Percentiles rank a stretch among this genome's conserved stretches.
phyloP scores from a whole-genome alignment of 2,888 invertebrate genomes.

The Lasioglossum marginatum region DNA sequence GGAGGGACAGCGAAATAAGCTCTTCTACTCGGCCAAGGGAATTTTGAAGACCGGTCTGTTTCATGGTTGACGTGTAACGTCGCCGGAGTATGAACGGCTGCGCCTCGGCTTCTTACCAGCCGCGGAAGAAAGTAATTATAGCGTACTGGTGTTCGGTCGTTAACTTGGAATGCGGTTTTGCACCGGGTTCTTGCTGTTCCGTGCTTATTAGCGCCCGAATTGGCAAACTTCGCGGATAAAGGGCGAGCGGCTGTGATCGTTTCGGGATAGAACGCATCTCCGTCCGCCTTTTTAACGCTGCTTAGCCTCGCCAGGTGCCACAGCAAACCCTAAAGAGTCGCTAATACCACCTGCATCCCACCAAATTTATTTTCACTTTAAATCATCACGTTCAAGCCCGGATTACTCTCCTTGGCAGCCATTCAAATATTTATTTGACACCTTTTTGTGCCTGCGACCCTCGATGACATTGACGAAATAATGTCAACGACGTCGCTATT shows the following conservation, averaged over 20 bases:
- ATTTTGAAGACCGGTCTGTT: neutral
- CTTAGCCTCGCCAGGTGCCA: neutral
- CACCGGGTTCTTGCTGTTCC: neutral
- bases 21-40: neutral
- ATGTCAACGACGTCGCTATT: neutral
- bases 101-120: neutral
- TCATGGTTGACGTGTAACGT: constrained; percentile 15
- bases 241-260: neutral
- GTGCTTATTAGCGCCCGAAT: neutral
- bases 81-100: neutral
- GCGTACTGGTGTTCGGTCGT: neutral
- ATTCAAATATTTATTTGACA: neutral
- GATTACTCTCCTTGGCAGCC: neutral
- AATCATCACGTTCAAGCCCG: neutral
- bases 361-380: neutral
- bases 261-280: neutral
- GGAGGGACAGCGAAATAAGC: neutral
- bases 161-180: constrained; percentile 12
- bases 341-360: neutral
- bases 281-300: neutral
- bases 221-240: constrained; percentile 8
- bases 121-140: constrained; percentile 7
- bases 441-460: neutral
- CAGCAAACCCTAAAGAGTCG: neutral
- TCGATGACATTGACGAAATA: neutral